Base-by-base conservation (phyloP, 2,888 invertebrate genomes). In the Chymomyza procnemis region DNA sequence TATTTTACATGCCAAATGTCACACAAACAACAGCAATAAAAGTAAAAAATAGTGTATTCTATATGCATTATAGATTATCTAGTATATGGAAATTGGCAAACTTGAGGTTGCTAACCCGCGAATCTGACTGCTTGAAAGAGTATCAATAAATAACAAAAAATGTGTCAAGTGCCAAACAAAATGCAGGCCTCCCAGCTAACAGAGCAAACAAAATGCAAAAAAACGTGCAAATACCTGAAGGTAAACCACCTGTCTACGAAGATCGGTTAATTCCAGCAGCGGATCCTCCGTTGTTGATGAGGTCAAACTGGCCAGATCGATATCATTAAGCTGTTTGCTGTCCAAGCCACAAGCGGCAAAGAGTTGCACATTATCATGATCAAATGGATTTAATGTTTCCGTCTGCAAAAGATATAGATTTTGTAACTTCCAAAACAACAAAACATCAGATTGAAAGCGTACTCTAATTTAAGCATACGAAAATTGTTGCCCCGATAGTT, bases 311-410 rank as follows among this genome's bases (percentile, higher is more conserved):
- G 88, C 91, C 92, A 91, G 88, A 81, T 88, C 91, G 87, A 87
- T 90, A 83, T 90, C 90, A 76, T 90, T 89, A 61, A 89, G 74
- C 74, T 89, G 93, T 91, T 92, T 92, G 75, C 83, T 77, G 88
- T 93, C 93, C 91, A 93, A 90, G 91, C 93, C 90, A 61, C 90
- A 90, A 74, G 90, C 86, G 67, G 88, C 89, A 90, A 93, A 93
- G 92, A 93, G 93, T 92, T 93, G 93, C 92, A 94, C 94, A 93
- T 94, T 94, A 91, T 93, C 91, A 74, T 91, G 94, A 90, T 95
- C 94, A 93, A 96, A 96, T 93, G 96, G 95, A 94, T 95, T 96
- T 94, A 95, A 95, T 94, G 96, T 95, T 92, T 96, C 96, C 90
- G 95, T 95, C 96, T 96, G 92, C 56, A 67, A 79, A n/a, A 0